These are phyloP conservation scores for Rhagonycha lutea DNA, from an alignment of 2,888 invertebrate genomes.

Conservation along the genomic window DNA sequence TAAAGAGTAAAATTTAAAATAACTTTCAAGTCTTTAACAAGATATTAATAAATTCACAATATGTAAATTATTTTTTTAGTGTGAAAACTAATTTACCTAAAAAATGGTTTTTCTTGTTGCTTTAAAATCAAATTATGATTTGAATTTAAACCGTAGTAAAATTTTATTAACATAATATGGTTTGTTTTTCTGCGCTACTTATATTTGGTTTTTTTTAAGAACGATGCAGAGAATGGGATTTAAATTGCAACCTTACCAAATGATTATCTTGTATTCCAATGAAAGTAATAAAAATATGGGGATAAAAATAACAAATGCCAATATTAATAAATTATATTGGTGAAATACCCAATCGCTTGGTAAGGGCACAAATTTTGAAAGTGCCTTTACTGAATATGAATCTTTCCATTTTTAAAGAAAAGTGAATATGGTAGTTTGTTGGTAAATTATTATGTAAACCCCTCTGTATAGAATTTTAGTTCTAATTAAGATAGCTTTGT, in stretches of 20 bases:
- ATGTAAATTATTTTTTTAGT: background rate
- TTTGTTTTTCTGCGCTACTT: background rate
- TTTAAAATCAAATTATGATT: background rate
- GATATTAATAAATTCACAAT: background rate
- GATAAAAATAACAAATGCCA: background rate
- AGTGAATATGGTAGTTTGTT: background rate
- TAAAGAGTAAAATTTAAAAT: background rate
- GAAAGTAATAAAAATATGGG: no score
- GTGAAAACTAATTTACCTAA: background rate
- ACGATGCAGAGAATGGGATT: background rate
- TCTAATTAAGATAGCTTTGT: background rate
- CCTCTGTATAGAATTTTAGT: background rate
- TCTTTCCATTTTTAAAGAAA: background rate
- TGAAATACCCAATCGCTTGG: background rate
- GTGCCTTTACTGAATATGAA: background rate
- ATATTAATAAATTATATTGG: background rate
- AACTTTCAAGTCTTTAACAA: background rate
- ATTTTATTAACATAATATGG: background rate
- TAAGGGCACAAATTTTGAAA: background rate
- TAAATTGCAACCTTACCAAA: background rate
- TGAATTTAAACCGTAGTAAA: background rate
- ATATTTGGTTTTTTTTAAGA: background rate
- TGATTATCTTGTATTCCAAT: background rate
- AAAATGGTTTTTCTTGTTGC: slow-evolving; percentile 4
- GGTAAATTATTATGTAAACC: background rate